phyloP scores from a whole-genome alignment of 2,888 invertebrate species.

The Ormyrus rosae region DNA sequence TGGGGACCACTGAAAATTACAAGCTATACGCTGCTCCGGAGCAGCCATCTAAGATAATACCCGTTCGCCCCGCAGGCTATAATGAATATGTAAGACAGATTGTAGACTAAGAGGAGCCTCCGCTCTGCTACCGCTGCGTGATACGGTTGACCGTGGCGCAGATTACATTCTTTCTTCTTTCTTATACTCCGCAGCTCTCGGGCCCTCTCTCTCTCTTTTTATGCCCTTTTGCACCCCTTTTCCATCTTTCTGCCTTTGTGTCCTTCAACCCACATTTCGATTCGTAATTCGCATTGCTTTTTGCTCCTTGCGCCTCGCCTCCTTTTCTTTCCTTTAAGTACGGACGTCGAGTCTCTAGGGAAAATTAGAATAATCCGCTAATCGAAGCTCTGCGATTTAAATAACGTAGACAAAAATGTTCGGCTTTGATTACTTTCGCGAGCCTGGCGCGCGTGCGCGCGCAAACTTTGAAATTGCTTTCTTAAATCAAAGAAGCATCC shows the following conservation, averaged over 20 bases:
- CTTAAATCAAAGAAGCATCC: too few relatives aligned
- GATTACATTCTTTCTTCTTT: constrained; percentile 67
- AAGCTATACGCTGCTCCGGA: constrained; percentile 74
- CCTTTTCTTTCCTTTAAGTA: background rate
- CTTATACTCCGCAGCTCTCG: constrained; percentile 16
- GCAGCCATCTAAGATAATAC: constrained; percentile 75
- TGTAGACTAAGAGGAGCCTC: constrained; percentile 75
- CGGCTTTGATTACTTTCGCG: too few relatives aligned
- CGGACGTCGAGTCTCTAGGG: too few relatives aligned
- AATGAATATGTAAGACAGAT: constrained; percentile 76
- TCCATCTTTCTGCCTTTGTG: constrained; percentile 29
- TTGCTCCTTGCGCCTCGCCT: constrained; percentile 7
- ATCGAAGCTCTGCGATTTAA: too few relatives aligned
- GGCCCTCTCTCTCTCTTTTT: background rate
- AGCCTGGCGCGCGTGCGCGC: too few relatives aligned
- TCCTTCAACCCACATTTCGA: constrained; percentile 31
- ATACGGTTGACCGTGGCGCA: constrained; percentile 74
- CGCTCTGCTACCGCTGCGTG: constrained; percentile 73
- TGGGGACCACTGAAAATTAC: constrained; percentile 73
- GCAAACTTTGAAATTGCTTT: too few relatives aligned
- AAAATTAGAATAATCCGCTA: too few relatives aligned
- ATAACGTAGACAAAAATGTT: too few relatives aligned
- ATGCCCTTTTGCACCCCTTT: constrained; percentile 22
- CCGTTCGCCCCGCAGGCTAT: constrained; percentile 74
- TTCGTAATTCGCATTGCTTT: constrained; percentile 27